A percentile compares a stretch with the other conserved stretches of the same genome.
Conservation (phyloP, 92 coral and sea anemone genomes). For the Palythoa heliodiscus region DNA sequence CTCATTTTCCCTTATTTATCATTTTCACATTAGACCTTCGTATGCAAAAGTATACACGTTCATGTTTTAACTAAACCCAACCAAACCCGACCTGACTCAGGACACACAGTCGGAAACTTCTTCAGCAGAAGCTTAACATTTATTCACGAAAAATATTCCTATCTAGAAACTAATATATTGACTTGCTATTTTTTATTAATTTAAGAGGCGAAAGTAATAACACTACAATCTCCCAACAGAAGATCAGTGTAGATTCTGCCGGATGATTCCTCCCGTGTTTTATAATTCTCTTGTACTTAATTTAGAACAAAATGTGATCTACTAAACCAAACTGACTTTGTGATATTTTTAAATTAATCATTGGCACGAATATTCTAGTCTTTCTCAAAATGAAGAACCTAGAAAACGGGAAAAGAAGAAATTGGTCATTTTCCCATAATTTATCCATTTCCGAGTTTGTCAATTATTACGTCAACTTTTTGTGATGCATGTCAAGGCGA, state of each 20-base stretch:
- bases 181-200: slow-evolving; percentile 10
- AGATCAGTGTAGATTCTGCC: background rate
- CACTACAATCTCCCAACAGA: background rate
- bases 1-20: too few relatives aligned
- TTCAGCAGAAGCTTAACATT: background rate
- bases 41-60: too few relatives aligned
- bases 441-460: background rate
- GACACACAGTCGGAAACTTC: background rate
- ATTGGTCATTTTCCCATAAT: background rate
- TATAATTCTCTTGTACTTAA: background rate
- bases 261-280: background rate
- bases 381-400: background rate
- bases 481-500: background rate
- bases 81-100: too few relatives aligned
- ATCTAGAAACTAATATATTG: slow-evolving; percentile 19
- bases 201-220: background rate
- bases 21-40: too few relatives aligned
- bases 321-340: background rate
- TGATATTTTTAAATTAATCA: background rate
- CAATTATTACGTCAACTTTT: background rate
- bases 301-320: background rate
- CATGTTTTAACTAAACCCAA: too few relatives aligned
- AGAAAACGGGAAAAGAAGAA: background rate
- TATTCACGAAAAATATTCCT: slow-evolving; percentile 44
- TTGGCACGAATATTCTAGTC: background rate